Percentiles rank a stretch among this genome's conserved stretches.
These are phyloP conservation scores for Callimico goeldii DNA, from an alignment of 2,797 vertebrate species.

Conservation along the genomic window DNA sequence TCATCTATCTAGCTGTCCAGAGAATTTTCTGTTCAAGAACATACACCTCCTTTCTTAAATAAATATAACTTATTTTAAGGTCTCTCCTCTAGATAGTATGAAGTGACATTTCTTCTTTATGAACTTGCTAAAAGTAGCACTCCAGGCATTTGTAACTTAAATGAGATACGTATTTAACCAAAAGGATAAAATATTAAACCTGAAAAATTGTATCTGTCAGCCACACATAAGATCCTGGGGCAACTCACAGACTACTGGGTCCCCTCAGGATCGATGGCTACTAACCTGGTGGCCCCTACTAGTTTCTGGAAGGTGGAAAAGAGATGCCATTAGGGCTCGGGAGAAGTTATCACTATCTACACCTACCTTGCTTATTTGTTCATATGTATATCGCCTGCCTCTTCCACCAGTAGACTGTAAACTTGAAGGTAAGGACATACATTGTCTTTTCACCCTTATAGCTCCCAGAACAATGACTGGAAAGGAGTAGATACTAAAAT, in stretches of 20 bases:
- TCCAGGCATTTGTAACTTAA: neutral
- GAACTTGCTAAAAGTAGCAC: neutral
- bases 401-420: neutral
- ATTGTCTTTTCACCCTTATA: neutral
- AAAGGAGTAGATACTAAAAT: neutral
- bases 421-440: neutral
- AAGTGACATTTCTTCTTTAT: neutral
- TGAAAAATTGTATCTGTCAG: neutral
- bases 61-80: neutral
- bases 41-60: neutral
- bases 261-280: neutral
- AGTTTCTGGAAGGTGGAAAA: neutral
- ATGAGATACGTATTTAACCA: neutral
- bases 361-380: neutral
- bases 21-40: neutral
- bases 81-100: neutral
- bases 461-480: neutral
- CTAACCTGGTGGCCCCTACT: neutral
- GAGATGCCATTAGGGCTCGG: neutral
- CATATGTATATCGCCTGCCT: neutral
- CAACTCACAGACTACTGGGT: neutral
- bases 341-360: neutral
- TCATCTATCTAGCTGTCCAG: neutral
- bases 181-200: neutral
- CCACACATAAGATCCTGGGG: neutral